A percentile compares a stretch with the other conserved stretches of the same genome.
These are phyloP conservation scores for Murina feae DNA, from an alignment of 2,113 vertebrate species.

Conservation along the genomic window DNA sequence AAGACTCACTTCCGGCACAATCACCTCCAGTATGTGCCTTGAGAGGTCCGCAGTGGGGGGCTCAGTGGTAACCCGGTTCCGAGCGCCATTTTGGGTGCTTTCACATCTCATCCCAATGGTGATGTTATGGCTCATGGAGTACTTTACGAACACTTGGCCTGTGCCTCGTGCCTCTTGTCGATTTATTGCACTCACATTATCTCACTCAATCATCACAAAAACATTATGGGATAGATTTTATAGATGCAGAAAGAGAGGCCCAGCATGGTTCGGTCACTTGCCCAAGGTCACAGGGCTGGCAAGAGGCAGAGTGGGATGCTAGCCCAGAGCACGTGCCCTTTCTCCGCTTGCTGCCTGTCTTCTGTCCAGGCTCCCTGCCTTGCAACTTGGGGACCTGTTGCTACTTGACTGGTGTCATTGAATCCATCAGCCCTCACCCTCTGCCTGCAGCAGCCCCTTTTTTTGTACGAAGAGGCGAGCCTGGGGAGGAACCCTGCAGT, in stretches of 20 bases:
- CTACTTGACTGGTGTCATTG: background rate
- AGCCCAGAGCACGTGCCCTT: too few species aligned
- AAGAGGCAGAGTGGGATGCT: background rate
- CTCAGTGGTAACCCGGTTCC: fast-evolving
- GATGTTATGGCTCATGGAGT: background rate
- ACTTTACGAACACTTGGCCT: background rate
- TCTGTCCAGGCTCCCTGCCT: background rate
- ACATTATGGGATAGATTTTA: background rate
- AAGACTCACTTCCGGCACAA: background rate
- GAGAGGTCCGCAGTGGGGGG: background rate
- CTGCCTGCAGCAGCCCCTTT: background rate
- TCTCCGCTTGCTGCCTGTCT: background rate
- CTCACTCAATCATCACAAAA: background rate
- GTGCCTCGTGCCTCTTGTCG: background rate
- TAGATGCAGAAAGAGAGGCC: background rate
- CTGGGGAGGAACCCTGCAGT: fast-evolving
- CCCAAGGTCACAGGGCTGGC: too few species aligned
- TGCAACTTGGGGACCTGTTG: background rate
- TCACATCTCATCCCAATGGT: background rate
- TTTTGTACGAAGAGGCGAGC: background rate
- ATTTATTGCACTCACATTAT: background rate
- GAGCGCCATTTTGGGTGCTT: background rate
- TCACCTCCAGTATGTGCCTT: fast-evolving
- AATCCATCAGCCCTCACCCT: background rate
- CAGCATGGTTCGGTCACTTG: background rate